Conservation (phyloP, 2,888 invertebrate species). For the Trachelus iudaicus region DNA sequence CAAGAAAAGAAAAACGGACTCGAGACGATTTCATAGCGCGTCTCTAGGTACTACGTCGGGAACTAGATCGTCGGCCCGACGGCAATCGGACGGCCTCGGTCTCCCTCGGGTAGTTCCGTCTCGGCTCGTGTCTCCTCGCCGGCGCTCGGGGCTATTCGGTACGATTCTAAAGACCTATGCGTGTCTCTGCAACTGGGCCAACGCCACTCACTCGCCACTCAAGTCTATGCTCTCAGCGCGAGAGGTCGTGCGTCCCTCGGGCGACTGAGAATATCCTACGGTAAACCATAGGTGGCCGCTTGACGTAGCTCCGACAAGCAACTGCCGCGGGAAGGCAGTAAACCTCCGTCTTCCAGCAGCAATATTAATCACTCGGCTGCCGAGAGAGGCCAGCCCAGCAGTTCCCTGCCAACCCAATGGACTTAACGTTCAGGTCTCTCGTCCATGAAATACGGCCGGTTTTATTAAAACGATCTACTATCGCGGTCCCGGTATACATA, state of each 20-base stretch:
- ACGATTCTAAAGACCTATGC: conserved; percentile 12
- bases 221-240: neutral
- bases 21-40: too few relatives aligned
- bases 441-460: conserved; percentile 50
- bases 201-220: conserved; percentile 3
- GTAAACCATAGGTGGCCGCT: conserved; percentile 22
- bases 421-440: too few relatives aligned
- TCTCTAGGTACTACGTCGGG: too few relatives aligned
- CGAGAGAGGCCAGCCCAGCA: too few relatives aligned
- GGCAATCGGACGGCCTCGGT: neutral
- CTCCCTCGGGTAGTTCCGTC: conserved; percentile 14
- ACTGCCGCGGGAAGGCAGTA: conserved; percentile 49
- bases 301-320: conserved; percentile 21
- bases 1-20: too few relatives aligned
- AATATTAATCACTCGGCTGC: conserved; percentile 47
- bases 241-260: neutral
- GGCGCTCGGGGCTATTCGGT: conserved; percentile 8
- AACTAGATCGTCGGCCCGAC: too few relatives aligned
- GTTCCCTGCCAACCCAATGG: too few relatives aligned
- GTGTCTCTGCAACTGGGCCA: conserved; percentile 25
- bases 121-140: conserved; percentile 4
- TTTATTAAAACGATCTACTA: conserved; percentile 51
- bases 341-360: conserved; percentile 44
- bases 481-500: too few relatives aligned
- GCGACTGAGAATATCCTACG: conserved; percentile 11